A percentile compares a stretch with the other conserved stretches of the same genome.
Evolutionary conservation across 2,888 invertebrate species (phyloP).

Genomic region (Willowsia nigromaculata): DNA sequence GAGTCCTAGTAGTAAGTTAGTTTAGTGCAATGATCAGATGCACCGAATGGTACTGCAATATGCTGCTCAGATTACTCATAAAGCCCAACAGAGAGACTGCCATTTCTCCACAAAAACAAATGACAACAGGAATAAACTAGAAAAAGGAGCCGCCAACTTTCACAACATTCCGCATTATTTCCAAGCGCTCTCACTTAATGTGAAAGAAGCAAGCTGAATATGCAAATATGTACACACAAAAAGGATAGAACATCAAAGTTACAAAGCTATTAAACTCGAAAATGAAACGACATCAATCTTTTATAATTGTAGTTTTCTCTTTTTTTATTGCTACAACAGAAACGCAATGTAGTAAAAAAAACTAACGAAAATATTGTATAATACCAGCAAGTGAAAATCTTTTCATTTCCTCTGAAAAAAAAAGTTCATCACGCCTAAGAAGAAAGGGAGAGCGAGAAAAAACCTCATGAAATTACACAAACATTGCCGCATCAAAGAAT

Average conservation of each 20-base stretch:
- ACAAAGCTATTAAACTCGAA: slow-evolving; percentile 66
- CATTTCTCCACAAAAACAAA: slow-evolving; percentile 40
- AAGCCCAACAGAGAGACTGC: slow-evolving; percentile 7
- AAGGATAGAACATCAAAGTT: slow-evolving; percentile 61
- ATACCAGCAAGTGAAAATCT: slow-evolving; percentile 35
- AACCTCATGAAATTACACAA: slow-evolving; percentile 66
- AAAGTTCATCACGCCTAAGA: slow-evolving; percentile 60
- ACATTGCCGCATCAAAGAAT: slow-evolving; percentile 66
- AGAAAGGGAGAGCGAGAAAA: slow-evolving; percentile 22
- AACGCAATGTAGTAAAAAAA: slow-evolving; percentile 26
- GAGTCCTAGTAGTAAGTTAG: not conserved
- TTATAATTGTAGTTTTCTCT: slow-evolving; percentile 67
- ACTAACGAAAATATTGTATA: slow-evolving; percentile 43
- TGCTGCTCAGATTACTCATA: slow-evolving; percentile 60
- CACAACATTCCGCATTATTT: slow-evolving; percentile 53
- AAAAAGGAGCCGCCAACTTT: slow-evolving; percentile 40
- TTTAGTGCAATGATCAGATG: slow-evolving; percentile 54
- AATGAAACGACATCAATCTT: slow-evolving; percentile 71
- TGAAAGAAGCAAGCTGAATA: slow-evolving; percentile 62
- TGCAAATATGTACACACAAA: slow-evolving; percentile 62
- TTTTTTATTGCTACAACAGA: slow-evolving; percentile 67
- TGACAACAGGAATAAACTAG: slow-evolving; percentile 45
- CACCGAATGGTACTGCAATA: slow-evolving; percentile 56
- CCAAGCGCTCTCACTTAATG: slow-evolving; percentile 62
- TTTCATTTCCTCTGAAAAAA: slow-evolving; percentile 42